phyloP scores from a whole-genome alignment of 2,113 vertebrate species.

The Uropsilus gracilis region DNA sequence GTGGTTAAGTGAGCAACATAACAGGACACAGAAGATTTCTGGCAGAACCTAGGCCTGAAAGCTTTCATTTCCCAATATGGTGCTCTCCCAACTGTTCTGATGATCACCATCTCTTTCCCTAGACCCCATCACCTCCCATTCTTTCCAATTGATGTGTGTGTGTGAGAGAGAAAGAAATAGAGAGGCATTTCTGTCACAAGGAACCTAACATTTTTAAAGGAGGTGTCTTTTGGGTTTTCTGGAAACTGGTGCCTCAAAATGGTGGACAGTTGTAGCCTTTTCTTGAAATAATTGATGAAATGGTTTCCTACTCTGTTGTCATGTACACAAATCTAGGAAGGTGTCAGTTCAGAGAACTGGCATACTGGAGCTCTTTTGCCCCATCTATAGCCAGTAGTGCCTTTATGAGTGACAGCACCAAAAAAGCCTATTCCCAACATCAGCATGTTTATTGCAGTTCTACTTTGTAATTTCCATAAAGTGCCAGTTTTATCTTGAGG shows the following conservation, averaged over 20 bases:
- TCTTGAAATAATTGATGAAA: neutral
- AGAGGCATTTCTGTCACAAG: neutral
- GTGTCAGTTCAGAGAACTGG: neutral
- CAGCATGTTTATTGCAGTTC: neutral
- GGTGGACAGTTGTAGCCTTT: neutral
- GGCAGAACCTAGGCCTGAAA: neutral
- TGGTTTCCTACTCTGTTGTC: too few relatives aligned
- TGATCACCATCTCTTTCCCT: neutral
- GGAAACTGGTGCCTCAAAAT: neutral
- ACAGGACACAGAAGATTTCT: neutral
- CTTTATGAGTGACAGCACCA: too few relatives aligned
- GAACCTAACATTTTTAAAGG: neutral
- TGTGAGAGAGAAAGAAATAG: neutral
- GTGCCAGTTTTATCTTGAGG: neutral
- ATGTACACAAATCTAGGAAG: neutral
- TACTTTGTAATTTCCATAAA: neutral
- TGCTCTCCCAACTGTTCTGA: neutral
- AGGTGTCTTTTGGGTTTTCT: neutral
- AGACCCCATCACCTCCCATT: neutral
- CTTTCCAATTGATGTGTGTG: neutral
- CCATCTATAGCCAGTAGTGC: neutral
- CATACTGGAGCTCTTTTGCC: neutral
- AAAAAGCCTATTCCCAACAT: neutral
- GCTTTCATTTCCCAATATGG: neutral
- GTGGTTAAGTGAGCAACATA: neutral